Evolutionary conservation across 92 coral and sea anemone species (phyloP).

Genomic region (Porites lobata): DNA sequence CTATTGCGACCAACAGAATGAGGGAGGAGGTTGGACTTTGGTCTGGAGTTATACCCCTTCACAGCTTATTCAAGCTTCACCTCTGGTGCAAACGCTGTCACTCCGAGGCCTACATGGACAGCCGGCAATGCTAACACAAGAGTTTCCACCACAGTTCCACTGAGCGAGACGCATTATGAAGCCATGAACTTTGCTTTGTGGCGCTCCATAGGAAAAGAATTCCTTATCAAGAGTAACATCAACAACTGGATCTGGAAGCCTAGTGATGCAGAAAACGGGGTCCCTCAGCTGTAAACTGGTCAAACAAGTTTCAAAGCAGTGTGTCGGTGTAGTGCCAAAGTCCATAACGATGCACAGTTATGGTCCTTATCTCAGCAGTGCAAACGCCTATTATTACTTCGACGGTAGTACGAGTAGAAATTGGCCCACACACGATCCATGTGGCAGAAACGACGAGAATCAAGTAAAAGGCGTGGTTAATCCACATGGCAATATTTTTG

Average conservation of each 20-base stretch:
- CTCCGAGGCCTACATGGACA: too few species aligned
- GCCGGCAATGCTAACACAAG: background rate
- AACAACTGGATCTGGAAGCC: conserved; percentile 20
- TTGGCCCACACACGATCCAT: conserved; percentile 12
- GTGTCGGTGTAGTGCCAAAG: background rate
- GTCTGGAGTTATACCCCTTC: too few species aligned
- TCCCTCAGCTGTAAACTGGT: background rate
- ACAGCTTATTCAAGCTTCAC: too few species aligned
- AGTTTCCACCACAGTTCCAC: conserved; percentile 44
- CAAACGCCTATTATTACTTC: background rate
- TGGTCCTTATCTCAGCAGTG: background rate
- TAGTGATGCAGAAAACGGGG: background rate
- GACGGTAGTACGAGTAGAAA: background rate
- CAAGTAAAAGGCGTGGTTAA: conserved; percentile 18
- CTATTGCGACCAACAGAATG: too few species aligned
- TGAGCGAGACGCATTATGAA: conserved; percentile 51
- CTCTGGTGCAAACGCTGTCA: too few species aligned
- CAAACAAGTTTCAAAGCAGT: background rate
- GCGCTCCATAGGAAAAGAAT: conserved; percentile 44
- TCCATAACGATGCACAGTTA: background rate
- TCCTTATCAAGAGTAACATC: conserved; percentile 18
- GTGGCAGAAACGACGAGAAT: background rate
- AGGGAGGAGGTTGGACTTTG: too few species aligned
- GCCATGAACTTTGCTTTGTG: conserved; percentile 54
- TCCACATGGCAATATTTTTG: conserved; percentile 33